Evolutionary conservation across 1,140 invertebrate genomes (phyloP).

Genomic region (Patella vulgata): DNA sequence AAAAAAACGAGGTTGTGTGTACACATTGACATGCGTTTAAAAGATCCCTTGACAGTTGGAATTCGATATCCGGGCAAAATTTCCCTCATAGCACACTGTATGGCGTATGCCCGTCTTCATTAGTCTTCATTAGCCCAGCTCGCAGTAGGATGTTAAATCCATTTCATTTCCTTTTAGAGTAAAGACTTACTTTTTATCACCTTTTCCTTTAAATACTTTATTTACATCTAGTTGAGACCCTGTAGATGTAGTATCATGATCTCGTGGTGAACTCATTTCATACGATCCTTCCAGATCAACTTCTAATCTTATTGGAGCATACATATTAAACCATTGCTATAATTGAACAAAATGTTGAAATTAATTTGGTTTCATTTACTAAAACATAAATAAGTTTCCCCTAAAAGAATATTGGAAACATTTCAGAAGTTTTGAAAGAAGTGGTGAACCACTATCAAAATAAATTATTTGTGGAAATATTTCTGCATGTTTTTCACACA

Average conservation of each 20-base stretch:
- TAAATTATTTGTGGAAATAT: too few species aligned
- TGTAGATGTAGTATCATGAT: constrained; percentile 7
- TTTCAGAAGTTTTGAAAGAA: too few species aligned
- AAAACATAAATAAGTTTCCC: not conserved
- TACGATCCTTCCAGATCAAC: constrained; percentile 37
- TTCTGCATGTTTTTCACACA: too few species aligned
- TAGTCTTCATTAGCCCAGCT: too few species aligned
- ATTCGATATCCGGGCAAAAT: too few species aligned
- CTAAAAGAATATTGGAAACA: too few species aligned
- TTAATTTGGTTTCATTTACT: not conserved
- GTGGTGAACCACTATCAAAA: too few species aligned
- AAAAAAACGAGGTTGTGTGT: not conserved
- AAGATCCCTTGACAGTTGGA: not conserved
- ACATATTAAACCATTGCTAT: constrained; percentile 65
- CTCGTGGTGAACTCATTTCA: constrained; percentile 10
- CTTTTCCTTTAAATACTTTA: constrained; percentile 62
- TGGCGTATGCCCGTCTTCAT: too few species aligned
- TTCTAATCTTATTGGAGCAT: constrained; percentile 55
- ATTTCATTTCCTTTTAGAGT: not conserved
- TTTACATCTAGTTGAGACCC: constrained; percentile 45
- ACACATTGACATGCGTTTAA: not conserved
- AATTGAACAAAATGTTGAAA: constrained; percentile 11
- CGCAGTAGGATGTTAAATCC: not conserved
- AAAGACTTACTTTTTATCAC: constrained; percentile 56
- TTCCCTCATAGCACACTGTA: too few species aligned